phyloP scores from a whole-genome alignment of 2,888 invertebrate genomes.

The Athalia cordata region DNA sequence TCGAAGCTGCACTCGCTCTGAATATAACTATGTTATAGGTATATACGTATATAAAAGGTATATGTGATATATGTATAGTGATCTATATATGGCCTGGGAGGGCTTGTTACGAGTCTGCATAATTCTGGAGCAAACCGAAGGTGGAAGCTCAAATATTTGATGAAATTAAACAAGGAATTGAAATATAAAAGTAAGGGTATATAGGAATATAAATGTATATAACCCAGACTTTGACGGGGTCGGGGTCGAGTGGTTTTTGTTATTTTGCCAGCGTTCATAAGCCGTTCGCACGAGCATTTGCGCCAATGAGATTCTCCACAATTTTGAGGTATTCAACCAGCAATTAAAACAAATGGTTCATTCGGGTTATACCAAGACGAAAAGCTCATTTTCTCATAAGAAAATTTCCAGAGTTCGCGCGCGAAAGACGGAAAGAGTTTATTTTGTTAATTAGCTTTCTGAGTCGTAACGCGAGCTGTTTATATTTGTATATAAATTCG shows the following conservation, averaged over 20 bases:
- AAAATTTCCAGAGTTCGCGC: conserved; percentile 29
- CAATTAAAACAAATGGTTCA: conserved; percentile 43
- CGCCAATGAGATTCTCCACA: conserved; percentile 16
- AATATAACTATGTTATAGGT: neutral
- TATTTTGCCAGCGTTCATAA: conserved; percentile 12
- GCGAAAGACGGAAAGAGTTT: conserved; percentile 40
- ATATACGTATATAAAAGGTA: too few relatives aligned
- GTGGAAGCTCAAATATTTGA: conserved; percentile 52
- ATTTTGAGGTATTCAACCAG: conserved; percentile 36
- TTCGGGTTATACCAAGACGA: conserved; percentile 26
- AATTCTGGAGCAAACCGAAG: conserved; percentile 49
- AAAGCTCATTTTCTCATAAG: conserved; percentile 42
- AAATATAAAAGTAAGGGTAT: conserved; percentile 22
- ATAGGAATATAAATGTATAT: too few relatives aligned
- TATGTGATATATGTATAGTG: neutral
- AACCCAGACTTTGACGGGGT: neutral
- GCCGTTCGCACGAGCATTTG: neutral
- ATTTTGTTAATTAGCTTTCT: conserved; percentile 34
- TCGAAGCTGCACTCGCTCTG: conserved; percentile 17
- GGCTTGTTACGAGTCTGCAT: conserved; percentile 46
- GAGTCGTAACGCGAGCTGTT: conserved; percentile 25
- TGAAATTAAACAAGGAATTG: conserved; percentile 48
- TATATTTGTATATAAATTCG: conserved; percentile 38
- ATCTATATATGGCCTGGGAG: conserved; percentile 34
- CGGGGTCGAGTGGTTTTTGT: conserved; percentile 16